A percentile compares a stretch with the other conserved stretches of the same genome.
Evolutionary conservation across 2,797 vertebrate species (phyloP).

Genomic region (Bucorvus abyssinicus): DNA sequence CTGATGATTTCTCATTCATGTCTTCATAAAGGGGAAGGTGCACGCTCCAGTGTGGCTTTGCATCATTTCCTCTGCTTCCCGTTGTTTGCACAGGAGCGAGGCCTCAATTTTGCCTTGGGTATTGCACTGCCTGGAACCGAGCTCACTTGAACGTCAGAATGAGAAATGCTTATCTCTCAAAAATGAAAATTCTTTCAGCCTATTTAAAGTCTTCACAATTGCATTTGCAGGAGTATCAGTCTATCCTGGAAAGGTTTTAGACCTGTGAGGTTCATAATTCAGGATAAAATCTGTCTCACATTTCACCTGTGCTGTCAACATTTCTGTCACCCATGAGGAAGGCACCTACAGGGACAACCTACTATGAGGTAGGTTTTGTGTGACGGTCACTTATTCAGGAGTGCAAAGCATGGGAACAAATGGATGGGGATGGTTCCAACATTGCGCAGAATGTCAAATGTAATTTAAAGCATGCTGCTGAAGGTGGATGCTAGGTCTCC

Average conservation of each 20-base stretch:
- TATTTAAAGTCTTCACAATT: background rate
- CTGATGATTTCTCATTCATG: background rate
- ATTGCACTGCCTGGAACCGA: background rate
- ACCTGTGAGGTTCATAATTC: background rate
- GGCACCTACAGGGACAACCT: too few species aligned
- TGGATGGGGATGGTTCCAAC: background rate
- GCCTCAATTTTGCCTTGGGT: background rate
- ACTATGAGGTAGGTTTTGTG: background rate
- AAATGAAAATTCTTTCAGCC: background rate
- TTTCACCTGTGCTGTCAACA: background rate
- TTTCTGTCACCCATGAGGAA: background rate
- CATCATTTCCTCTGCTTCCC: slow-evolving; percentile 44
- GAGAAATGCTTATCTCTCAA: background rate
- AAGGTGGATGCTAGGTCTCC: background rate
- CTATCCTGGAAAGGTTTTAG: background rate
- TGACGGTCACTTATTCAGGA: background rate
- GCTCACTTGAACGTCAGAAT: background rate
- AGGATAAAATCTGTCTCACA: background rate
- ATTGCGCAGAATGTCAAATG: background rate
- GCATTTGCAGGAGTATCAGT: background rate
- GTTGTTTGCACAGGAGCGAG: background rate
- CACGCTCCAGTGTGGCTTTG: background rate
- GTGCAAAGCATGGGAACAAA: fast-evolving
- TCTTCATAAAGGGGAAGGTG: slow-evolving; percentile 12
- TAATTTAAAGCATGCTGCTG: background rate